A percentile compares a stretch with the other conserved stretches of the same genome.
Evolutionary conservation across 1,140 invertebrate species (phyloP).

Genomic region (Adelges cooleyi): DNA sequence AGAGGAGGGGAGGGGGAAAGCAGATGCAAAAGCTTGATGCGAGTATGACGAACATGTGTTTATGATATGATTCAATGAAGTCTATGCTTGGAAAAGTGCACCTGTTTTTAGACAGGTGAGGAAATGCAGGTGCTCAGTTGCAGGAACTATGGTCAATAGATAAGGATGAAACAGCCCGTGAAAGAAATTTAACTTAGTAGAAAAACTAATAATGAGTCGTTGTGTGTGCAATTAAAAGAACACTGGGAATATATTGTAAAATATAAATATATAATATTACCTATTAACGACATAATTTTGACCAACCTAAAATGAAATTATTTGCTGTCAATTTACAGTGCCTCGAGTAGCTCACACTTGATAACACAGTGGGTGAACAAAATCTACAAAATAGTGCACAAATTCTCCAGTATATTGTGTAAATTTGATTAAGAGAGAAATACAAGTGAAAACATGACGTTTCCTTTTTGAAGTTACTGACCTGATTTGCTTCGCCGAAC

Average conservation of each 20-base stretch:
- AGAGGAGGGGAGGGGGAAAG: not conserved
- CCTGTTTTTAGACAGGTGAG: slow-evolving; percentile 11
- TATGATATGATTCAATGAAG: not conserved
- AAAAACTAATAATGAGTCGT: slow-evolving; percentile 14
- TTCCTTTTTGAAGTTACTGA: not conserved
- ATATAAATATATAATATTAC: too few species aligned
- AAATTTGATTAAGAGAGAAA: too few species aligned
- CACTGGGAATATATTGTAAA: too few species aligned
- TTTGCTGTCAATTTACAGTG: not conserved
- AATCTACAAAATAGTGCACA: not conserved
- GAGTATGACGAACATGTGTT: not conserved
- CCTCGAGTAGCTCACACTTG: not conserved
- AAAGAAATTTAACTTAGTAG: slow-evolving; percentile 9
- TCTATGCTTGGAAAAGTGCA: slow-evolving; percentile 19
- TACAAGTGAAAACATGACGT: not conserved
- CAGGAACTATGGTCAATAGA: slow-evolving; percentile 26
- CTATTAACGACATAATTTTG: too few species aligned
- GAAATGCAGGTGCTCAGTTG: slow-evolving; percentile 30
- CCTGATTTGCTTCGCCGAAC: not conserved
- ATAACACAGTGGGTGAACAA: not conserved
- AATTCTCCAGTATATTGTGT: not conserved
- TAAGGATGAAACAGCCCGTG: slow-evolving; percentile 23
- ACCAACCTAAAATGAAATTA: not conserved
- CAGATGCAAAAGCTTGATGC: slow-evolving; percentile 1
- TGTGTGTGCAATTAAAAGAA: too few species aligned